Conservation (phyloP, 2,888 invertebrate species). For the Crossocerus cetratus region DNA sequence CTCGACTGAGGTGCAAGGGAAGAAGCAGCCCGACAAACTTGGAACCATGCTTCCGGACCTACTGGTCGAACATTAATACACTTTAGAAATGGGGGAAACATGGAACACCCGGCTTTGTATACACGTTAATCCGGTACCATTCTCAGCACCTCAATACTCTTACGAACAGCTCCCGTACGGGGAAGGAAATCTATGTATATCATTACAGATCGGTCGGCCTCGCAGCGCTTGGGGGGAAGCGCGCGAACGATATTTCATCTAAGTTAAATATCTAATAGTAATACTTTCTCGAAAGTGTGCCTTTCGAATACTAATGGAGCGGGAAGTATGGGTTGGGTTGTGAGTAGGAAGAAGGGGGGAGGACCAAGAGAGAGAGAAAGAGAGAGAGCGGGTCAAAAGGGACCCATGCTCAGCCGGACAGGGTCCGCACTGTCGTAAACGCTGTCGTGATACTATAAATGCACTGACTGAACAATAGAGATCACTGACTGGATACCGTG, state of each 20-base stretch:
- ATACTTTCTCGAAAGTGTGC: constrained; percentile 57
- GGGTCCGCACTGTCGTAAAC: constrained; percentile 28
- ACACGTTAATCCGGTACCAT: too few relatives aligned
- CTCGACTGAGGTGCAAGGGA: background rate
- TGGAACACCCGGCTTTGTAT: too few relatives aligned
- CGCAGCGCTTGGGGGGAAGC: constrained; percentile 5
- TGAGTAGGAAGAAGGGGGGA: constrained; percentile 8
- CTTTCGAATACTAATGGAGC: constrained; percentile 45
- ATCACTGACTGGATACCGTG: background rate
- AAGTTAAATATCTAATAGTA: constrained; percentile 57
- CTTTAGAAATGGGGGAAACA: too few relatives aligned
- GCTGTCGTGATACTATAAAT: constrained; percentile 33
- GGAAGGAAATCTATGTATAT: constrained; percentile 1
- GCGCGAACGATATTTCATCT: constrained; percentile 34
- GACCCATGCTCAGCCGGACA: constrained; percentile 38
- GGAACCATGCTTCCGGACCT: too few relatives aligned
- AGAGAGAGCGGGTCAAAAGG: constrained; percentile 59
- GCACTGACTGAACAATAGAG: constrained; percentile 28
- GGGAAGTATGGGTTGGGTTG: too few relatives aligned
- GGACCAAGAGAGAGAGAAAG: constrained; percentile 52
- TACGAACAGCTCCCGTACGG: background rate
- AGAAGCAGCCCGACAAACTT: background rate
- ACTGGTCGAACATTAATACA: too few relatives aligned
- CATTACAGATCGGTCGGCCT: background rate
- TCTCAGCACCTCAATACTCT: background rate